Conservation (phyloP, 2,888 invertebrate genomes). For the Galeruca laticollis region DNA sequence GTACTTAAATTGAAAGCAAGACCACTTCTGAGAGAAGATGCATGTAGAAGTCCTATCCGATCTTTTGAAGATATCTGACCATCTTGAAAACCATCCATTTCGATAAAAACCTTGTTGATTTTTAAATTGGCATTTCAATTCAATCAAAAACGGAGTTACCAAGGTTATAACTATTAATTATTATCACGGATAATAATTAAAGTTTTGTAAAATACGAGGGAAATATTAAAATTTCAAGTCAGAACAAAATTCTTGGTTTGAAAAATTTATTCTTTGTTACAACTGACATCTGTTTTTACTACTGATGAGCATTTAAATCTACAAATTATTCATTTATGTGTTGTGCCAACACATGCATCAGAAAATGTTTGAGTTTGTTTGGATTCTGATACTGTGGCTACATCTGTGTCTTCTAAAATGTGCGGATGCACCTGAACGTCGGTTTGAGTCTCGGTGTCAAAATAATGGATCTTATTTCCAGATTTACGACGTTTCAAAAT, state of each 20-base stretch:
- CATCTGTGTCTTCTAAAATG: conserved; percentile 25
- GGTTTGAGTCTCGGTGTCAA: conserved; percentile 47
- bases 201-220: too few species aligned
- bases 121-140: neutral
- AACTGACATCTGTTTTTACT: too few species aligned
- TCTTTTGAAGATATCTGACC: conserved; percentile 41
- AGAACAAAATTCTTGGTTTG: too few species aligned
- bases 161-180: too few species aligned
- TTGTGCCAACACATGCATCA: too few species aligned
- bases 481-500: neutral
- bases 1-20: conserved; percentile 38
- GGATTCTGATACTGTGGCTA: conserved; percentile 21
- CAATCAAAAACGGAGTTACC: neutral
- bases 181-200: too few species aligned
- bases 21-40: conserved; percentile 39
- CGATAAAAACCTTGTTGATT: neutral
- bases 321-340: too few species aligned
- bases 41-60: conserved; percentile 40
- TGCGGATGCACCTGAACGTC: conserved; percentile 49
- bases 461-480: conserved; percentile 2
- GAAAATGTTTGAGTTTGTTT: conserved; percentile 19
- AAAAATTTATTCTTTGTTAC: too few species aligned
- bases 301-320: too few species aligned
- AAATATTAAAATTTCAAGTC: too few species aligned
- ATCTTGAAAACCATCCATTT: conserved; percentile 29